These are phyloP conservation scores for Eristalis pertinax DNA, from an alignment of 2,888 invertebrate species.

Conservation along the genomic window DNA sequence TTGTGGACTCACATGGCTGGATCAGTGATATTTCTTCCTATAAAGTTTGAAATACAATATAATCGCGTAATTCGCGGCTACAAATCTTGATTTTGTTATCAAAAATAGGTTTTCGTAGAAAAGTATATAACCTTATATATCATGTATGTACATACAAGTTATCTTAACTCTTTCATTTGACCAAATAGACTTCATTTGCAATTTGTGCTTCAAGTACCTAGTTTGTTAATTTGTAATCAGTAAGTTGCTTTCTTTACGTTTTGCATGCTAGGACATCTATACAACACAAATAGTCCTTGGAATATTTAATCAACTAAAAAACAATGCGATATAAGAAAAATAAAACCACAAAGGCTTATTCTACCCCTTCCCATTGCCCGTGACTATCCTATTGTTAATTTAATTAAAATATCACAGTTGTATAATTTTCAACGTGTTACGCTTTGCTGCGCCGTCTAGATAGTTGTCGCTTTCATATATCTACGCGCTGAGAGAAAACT, in stretches of 20 bases:
- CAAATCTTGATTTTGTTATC: neutral
- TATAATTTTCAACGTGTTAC: slow-evolving; percentile 22
- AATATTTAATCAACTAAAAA: neutral
- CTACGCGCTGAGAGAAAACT: slow-evolving; percentile 4
- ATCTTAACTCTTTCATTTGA: neutral
- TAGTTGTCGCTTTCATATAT: slow-evolving; percentile 7
- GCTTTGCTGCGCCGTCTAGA: slow-evolving; percentile 13
- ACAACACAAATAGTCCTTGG: neutral
- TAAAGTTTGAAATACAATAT: neutral
- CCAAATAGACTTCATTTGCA: neutral
- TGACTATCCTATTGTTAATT: slow-evolving; percentile 17
- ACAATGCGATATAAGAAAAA: neutral
- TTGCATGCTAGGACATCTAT: too few species aligned
- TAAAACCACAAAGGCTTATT: neutral
- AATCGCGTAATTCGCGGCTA: neutral
- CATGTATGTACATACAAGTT: neutral
- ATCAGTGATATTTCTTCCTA: neutral
- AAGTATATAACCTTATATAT: neutral
- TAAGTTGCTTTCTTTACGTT: neutral
- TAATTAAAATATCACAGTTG: slow-evolving; percentile 24
- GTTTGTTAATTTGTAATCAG: neutral
- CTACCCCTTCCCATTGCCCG: neutral
- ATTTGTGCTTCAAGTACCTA: neutral
- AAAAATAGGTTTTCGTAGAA: neutral
- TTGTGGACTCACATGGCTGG: neutral